phyloP scores from a whole-genome alignment of 2,797 vertebrate genomes.

The Fratercula arctica region DNA sequence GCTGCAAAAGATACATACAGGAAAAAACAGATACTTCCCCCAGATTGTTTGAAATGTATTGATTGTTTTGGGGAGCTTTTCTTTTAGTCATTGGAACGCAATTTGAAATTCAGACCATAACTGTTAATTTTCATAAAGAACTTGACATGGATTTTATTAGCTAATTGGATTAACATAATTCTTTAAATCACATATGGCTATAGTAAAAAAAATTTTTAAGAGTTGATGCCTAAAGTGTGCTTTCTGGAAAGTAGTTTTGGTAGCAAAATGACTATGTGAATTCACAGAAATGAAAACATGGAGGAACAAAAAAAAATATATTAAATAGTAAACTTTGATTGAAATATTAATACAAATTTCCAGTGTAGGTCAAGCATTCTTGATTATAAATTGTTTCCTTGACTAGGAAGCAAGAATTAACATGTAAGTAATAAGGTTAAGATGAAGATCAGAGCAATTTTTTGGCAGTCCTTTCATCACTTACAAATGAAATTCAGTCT shows the following conservation, averaged over 20 bases:
- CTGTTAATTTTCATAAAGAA: neutral
- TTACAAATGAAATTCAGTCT: neutral
- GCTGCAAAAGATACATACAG: neutral
- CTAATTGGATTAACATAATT: neutral
- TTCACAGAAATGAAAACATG: neutral
- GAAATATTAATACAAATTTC: neutral
- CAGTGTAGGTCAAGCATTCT: neutral
- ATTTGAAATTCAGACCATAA: neutral
- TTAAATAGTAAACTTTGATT: neutral
- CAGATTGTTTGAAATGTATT: neutral
- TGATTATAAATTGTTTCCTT: neutral
- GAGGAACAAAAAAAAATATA: neutral
- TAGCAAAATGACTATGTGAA: neutral
- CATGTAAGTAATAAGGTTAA: neutral
- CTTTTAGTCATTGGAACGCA: neutral
- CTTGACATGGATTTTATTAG: neutral
- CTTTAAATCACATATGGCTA: neutral
- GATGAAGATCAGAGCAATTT: neutral
- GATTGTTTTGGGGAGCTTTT: neutral
- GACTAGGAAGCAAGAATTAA: neutral
- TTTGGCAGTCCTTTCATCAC: neutral
- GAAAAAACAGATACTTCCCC: neutral
- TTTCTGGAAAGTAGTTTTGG: neutral
- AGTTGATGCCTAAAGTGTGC: neutral
- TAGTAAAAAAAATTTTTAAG: neutral